Conservation (phyloP, 35 echinoderm and acorn worm genomes). For the Amphiura filiformis region DNA sequence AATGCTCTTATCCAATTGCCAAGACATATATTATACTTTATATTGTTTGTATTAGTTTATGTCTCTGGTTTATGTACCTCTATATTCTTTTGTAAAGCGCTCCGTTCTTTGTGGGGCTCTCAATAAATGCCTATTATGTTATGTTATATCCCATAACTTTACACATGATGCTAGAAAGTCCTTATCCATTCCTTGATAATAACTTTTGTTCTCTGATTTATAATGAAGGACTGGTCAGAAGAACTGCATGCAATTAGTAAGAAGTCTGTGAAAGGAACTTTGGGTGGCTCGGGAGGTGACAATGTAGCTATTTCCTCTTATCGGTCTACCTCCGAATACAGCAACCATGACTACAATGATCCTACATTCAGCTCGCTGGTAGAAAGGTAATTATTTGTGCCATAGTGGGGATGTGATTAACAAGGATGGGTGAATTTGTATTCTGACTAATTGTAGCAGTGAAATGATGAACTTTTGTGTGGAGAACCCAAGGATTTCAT, state of each 20-base stretch:
- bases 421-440: neutral
- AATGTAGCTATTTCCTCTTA: constrained; percentile 71
- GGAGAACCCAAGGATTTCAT: neutral
- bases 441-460: neutral
- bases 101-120: too few species aligned
- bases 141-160: too few species aligned
- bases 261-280: constrained; percentile 77
- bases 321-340: constrained; percentile 70
- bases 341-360: constrained; percentile 79
- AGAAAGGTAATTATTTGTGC: constrained; percentile 47
- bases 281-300: constrained; percentile 66
- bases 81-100: too few species aligned
- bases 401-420: neutral
- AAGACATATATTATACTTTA: too few species aligned
- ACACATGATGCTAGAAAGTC: too few species aligned
- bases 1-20: too few species aligned
- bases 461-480: neutral
- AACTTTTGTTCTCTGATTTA: too few species aligned
- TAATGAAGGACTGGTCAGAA: constrained; percentile 98
- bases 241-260: constrained; percentile 77
- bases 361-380: constrained; percentile 33
- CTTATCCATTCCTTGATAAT: too few species aligned
- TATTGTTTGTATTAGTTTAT: too few species aligned
- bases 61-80: too few species aligned
- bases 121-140: too few species aligned